Conservation (phyloP, 2,888 invertebrate genomes). For the Chromoteleia sp. region DNA sequence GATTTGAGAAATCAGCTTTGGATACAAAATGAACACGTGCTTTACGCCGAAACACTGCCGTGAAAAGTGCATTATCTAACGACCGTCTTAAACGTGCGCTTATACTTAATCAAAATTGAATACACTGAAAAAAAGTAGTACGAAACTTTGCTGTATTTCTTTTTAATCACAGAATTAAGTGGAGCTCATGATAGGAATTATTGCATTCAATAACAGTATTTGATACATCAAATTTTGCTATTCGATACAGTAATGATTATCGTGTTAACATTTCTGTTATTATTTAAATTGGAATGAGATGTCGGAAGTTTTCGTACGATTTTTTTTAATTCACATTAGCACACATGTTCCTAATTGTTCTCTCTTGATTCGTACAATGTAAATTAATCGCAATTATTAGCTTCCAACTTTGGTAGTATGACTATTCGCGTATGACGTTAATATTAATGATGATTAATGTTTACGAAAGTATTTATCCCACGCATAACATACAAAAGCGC, state of each 20-base stretch:
- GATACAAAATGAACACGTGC: conserved; percentile 10
- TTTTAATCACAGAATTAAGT: no score
- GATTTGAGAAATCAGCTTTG: no score
- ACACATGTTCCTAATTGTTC: conserved; percentile 57
- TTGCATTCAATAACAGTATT: no score
- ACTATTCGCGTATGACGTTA: not conserved
- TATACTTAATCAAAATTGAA: no score
- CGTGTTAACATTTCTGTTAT: not conserved
- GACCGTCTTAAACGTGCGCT: no score
- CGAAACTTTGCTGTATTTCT: no score
- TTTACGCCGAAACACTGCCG: conserved; percentile 37
- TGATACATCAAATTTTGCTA: not conserved
- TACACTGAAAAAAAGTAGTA: no score
- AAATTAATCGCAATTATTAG: not conserved
- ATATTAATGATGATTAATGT: not conserved
- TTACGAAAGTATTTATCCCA: no score
- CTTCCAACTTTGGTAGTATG: not conserved
- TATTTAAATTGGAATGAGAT: not conserved
- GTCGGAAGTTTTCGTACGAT: not conserved
- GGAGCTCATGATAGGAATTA: no score
- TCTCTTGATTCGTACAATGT: conserved; percentile 5
- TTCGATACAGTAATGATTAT: not conserved
- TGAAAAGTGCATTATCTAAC: conserved; percentile 23
- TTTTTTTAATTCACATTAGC: conserved; percentile 28
- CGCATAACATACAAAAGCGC: no score